Percentiles rank a stretch among this genome's conserved stretches.
These are phyloP conservation scores for Lampris megalopsis DNA, from an alignment of 2,113 vertebrate species.

Conservation along the genomic window DNA sequence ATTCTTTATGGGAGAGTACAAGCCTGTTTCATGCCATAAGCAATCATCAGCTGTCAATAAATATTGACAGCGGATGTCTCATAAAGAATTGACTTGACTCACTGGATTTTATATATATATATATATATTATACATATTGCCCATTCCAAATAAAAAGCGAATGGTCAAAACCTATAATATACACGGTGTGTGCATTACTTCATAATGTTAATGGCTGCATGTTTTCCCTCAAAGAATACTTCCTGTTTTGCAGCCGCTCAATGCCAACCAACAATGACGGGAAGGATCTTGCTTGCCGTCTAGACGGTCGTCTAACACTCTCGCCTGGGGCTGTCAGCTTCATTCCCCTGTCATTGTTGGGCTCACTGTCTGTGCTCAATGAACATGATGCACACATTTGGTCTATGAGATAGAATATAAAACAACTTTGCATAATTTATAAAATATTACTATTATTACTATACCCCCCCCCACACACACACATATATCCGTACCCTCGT, in stretches of 20 bases:
- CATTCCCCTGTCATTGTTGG: conserved; percentile 45
- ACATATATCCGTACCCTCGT: not conserved
- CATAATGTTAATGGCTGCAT: conserved; percentile 28
- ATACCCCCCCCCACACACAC: not conserved
- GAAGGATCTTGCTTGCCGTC: conserved; percentile 73
- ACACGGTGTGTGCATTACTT: conserved; percentile 20
- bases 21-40: too few species aligned
- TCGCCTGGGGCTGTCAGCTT: conserved; percentile 32
- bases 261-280: conserved; percentile 74
- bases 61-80: too few species aligned
- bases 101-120: too few species aligned
- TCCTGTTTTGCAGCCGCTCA: conserved; percentile 77
- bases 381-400: conserved; percentile 1
- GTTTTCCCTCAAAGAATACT: conserved; percentile 59
- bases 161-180: not conserved
- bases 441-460: not conserved
- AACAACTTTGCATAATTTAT: not conserved
- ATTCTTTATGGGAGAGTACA: too few species aligned
- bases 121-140: too few species aligned
- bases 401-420: conserved; percentile 1
- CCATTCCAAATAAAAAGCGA: too few species aligned
- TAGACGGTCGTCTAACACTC: conserved; percentile 69
- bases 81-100: too few species aligned
- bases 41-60: too few species aligned
- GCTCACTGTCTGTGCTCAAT: conserved; percentile 28